phyloP scores from a whole-genome alignment of 1,140 invertebrate species.

The Drosophila nasuta region DNA sequence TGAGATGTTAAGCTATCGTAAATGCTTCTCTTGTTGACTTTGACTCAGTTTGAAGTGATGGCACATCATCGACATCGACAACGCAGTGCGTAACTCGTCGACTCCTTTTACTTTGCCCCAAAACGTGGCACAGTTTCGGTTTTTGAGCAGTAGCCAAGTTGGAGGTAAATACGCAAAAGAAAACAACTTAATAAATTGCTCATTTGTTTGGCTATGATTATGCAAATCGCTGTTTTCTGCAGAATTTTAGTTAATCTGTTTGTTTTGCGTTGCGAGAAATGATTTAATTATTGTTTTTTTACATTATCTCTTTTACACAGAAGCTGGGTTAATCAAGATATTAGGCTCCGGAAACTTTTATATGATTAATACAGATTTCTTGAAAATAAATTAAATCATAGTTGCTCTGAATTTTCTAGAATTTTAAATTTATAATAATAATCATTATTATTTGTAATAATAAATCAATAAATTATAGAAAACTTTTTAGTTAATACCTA shows the following conservation, averaged over 20 bases:
- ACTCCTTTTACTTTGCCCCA: slow-evolving; percentile 16
- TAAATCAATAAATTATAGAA: too few relatives aligned
- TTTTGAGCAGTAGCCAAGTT: background rate
- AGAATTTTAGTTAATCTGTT: background rate
- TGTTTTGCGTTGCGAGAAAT: background rate
- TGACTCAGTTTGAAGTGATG: slow-evolving; percentile 54
- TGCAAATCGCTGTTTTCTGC: slow-evolving; percentile 1
- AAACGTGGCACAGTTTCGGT: background rate
- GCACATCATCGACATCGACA: slow-evolving; percentile 48
- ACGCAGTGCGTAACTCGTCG: slow-evolving; percentile 37
- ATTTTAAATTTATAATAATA: too few relatives aligned
- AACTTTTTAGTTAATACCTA: too few relatives aligned
- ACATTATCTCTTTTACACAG: background rate
- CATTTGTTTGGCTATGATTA: background rate
- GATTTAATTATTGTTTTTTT: background rate
- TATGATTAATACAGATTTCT: too few relatives aligned
- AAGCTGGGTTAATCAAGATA: too few relatives aligned
- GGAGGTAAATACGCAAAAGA: slow-evolving; percentile 1
- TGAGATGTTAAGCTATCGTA: slow-evolving; percentile 50
- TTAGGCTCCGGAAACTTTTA: too few relatives aligned
- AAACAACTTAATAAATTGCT: slow-evolving; percentile 5
- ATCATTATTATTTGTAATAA: too few relatives aligned
- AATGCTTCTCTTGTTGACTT: slow-evolving; percentile 15
- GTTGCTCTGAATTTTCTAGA: too few relatives aligned
- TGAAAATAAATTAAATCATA: too few relatives aligned